Percentiles rank a stretch among this genome's conserved stretches.
Evolutionary conservation across 2,113 vertebrate genomes (phyloP).

Genomic region (Sylvilagus bachmani): DNA sequence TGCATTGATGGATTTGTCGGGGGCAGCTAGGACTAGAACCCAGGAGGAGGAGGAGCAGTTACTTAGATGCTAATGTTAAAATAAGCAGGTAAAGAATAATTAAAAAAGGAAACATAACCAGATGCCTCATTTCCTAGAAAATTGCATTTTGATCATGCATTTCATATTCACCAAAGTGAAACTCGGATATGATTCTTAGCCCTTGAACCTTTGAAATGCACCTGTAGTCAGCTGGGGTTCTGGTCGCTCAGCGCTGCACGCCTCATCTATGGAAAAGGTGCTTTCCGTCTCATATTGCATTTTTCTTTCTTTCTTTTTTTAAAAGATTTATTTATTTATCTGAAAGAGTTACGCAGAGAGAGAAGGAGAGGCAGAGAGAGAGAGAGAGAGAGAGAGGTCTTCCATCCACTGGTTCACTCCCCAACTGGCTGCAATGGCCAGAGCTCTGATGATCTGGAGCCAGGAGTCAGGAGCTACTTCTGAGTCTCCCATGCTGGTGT

Average conservation of each 20-base stretch:
- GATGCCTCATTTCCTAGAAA: constrained; percentile 55
- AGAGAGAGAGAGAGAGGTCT: too few species aligned
- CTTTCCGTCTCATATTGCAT: not conserved
- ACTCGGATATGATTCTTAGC: not conserved
- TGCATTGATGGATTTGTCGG: not conserved
- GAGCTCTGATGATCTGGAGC: too few species aligned
- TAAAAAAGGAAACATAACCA: not conserved
- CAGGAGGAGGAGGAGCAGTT: not conserved
- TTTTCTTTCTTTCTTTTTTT: too few species aligned
- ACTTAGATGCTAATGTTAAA: constrained; percentile 52
- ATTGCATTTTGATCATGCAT: constrained; percentile 22
- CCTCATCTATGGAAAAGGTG: not conserved
- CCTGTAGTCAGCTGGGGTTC: not conserved
- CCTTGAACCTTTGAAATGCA: not conserved
- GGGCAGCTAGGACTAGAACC: not conserved
- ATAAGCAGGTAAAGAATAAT: constrained; percentile 3
- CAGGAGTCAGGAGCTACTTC: too few species aligned
- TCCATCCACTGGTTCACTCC: too few species aligned
- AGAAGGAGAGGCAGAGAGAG: too few species aligned
- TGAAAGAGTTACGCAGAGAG: too few species aligned
- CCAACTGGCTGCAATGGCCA: too few species aligned
- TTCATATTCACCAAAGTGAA: constrained; percentile 44
- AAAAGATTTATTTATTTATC: too few species aligned
- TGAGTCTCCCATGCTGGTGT: too few species aligned
- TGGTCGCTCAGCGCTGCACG: not conserved